phyloP scores from a whole-genome alignment of 2,888 invertebrate species.

The Cerceris ruficornis region DNA sequence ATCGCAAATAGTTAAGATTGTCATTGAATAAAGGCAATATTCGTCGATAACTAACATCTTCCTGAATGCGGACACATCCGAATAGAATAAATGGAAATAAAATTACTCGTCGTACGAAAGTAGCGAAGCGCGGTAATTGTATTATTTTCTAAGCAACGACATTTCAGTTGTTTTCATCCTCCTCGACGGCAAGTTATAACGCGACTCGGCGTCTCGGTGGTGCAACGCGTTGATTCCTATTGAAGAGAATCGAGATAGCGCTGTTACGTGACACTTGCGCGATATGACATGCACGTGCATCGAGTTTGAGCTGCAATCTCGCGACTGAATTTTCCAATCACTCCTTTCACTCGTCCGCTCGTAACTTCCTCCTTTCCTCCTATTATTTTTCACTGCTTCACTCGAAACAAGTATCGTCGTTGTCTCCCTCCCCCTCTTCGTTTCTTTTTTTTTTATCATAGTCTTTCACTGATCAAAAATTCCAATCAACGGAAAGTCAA shows the following conservation, averaged over 20 bases:
- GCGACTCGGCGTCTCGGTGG: slow-evolving; percentile 20
- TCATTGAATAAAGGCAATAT: too few relatives aligned
- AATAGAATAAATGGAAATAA: too few relatives aligned
- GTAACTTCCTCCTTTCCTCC: slow-evolving; percentile 58
- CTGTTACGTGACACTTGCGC: slow-evolving; percentile 46
- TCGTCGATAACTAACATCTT: too few relatives aligned
- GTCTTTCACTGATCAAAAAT: too few relatives aligned
- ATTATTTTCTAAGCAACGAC: not conserved
- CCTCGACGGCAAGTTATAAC: not conserved
- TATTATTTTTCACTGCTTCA: slow-evolving; percentile 27
- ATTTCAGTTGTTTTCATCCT: not conserved
- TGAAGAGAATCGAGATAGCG: slow-evolving; percentile 42
- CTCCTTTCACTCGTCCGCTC: slow-evolving; percentile 55
- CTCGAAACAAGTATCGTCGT: slow-evolving; percentile 7
- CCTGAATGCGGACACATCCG: too few relatives aligned
- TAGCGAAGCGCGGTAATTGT: too few relatives aligned
- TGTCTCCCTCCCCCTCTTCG: not conserved
- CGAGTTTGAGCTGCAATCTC: slow-evolving; percentile 46
- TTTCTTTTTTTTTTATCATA: not conserved
- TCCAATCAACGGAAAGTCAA: too few relatives aligned
- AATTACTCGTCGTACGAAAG: too few relatives aligned
- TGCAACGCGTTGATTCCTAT: slow-evolving; percentile 17
- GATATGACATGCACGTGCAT: slow-evolving; percentile 47
- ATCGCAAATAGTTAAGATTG: too few relatives aligned
- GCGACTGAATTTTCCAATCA: slow-evolving; percentile 57